Evolutionary conservation across 2,888 invertebrate species (phyloP), one percentile per base, ranked within the genome.

Genomic region (Amphimallon solstitiale): DNA sequence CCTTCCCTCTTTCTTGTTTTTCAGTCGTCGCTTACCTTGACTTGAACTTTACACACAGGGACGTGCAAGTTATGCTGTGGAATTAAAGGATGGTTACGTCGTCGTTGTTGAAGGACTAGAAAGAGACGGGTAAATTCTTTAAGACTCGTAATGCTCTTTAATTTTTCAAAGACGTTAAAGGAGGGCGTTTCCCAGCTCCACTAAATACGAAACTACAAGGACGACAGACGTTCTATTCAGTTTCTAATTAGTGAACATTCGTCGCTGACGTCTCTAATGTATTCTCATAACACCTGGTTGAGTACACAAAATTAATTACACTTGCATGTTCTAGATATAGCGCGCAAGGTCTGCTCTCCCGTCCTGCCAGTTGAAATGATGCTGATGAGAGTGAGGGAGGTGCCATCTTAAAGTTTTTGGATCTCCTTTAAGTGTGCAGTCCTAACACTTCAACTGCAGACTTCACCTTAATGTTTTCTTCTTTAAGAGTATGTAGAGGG

Each of bases 191-290:
- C 40, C 40, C 7, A 1, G n/a, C 56, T 17, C 29, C 9, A 29
- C 29, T 29, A 29, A 29, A 29, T 29, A 34, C 9, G 56, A 59
- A n/a, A 59, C 56, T 59, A 29, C 6, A 29, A 1, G n/a, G n/a
- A 34, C 56, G 56, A 59, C 56, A 59, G 56, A 43, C 56, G 38
- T 59, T 43, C 56, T 29, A 59, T 59, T 59, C 56, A 59, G 56
- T 62, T 62, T 49, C 56, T 74, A 74, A 75, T 73, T 74, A 73
- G 71, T 62, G 70, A 73, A 70, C 73, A 70, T 68, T 71, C 71
- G 70, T 72, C 51, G 69, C 68, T 73, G 74, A 74, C 74, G 70
- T 70, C 71, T 56, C 40, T 64, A 70, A 70, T 66, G 65, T 68
- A 70, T 70, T 65, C 68, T 64, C 62, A 49, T 63, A 62, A 63